Conservation (phyloP, 2,797 vertebrate species). For the Phyllotis vaccarum region DNA sequence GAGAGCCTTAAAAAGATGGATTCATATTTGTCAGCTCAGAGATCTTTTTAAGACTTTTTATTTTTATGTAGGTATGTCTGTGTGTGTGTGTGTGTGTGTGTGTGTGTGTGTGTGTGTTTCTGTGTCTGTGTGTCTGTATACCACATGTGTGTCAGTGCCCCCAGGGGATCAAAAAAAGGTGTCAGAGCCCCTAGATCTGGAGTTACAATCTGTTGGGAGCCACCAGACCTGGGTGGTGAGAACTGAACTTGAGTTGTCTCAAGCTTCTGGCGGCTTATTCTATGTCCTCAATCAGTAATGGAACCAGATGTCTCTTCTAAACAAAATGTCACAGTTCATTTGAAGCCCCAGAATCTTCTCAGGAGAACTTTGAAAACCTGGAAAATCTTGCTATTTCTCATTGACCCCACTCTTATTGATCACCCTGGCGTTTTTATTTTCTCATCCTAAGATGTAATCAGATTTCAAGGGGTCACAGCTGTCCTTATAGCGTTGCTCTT, state of each 20-base stretch:
- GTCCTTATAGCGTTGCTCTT: neutral
- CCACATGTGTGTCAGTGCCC: neutral
- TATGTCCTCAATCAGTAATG: neutral
- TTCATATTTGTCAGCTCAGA: neutral
- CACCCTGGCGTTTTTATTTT: neutral
- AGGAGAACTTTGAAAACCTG: neutral
- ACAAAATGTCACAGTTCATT: neutral
- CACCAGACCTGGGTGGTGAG: neutral
- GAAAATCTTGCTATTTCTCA: neutral
- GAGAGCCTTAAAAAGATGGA: neutral
- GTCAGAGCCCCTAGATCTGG: neutral
- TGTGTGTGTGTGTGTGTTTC: neutral
- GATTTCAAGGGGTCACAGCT: neutral
- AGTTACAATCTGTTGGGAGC: neutral
- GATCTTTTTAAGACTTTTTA: neutral
- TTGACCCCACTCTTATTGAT: neutral
- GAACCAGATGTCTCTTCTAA: neutral
- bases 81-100: no score
- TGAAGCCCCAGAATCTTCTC: neutral
- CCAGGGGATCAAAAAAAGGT: neutral
- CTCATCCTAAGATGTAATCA: neutral
- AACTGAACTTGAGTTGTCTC: neutral
- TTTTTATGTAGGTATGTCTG: neutral
- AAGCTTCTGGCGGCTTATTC: neutral
- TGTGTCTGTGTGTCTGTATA: neutral